phyloP scores from a whole-genome alignment of 2,888 invertebrate species.

The Alsophila aescularia region DNA sequence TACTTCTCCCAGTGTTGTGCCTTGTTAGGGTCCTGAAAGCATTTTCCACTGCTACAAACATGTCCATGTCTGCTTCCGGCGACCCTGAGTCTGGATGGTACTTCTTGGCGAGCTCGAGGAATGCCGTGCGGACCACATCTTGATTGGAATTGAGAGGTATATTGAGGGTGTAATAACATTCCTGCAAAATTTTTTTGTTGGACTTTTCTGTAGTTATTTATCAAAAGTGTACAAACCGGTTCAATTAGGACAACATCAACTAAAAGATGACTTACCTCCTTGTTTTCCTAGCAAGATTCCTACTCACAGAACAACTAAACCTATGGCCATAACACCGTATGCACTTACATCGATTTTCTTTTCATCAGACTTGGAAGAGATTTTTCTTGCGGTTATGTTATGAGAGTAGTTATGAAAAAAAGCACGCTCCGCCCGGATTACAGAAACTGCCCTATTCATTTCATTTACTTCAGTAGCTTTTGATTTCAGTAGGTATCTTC shows the following conservation, averaged over 20 bases:
- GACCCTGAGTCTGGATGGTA: slow-evolving; percentile 94
- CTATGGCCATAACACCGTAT: background rate
- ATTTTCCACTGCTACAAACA: slow-evolving; percentile 90
- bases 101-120: slow-evolving; percentile 89
- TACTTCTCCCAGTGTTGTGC: slow-evolving; percentile 81
- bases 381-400: slow-evolving; percentile 30
- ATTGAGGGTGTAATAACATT: slow-evolving; percentile 87
- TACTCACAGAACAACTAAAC: too few relatives aligned
- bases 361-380: slow-evolving; percentile 42
- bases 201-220: too few relatives aligned
- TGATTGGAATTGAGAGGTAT: slow-evolving; percentile 88
- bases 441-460: slow-evolving; percentile 40
- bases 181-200: slow-evolving; percentile 77
- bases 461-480: slow-evolving; percentile 13
- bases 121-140: slow-evolving; percentile 88
- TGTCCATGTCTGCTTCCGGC: slow-evolving; percentile 87
- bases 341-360: slow-evolving; percentile 54
- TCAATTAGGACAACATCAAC: too few relatives aligned
- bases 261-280: too few relatives aligned
- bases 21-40: slow-evolving; percentile 90
- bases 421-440: slow-evolving; percentile 26
- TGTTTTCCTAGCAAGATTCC: too few relatives aligned
- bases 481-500: slow-evolving; percentile 40
- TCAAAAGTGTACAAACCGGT: too few relatives aligned
- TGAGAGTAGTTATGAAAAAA: slow-evolving; percentile 18